Evolutionary conservation across 2,797 vertebrate species (phyloP).

Genomic region (Pyrocephalus nanus): DNA sequence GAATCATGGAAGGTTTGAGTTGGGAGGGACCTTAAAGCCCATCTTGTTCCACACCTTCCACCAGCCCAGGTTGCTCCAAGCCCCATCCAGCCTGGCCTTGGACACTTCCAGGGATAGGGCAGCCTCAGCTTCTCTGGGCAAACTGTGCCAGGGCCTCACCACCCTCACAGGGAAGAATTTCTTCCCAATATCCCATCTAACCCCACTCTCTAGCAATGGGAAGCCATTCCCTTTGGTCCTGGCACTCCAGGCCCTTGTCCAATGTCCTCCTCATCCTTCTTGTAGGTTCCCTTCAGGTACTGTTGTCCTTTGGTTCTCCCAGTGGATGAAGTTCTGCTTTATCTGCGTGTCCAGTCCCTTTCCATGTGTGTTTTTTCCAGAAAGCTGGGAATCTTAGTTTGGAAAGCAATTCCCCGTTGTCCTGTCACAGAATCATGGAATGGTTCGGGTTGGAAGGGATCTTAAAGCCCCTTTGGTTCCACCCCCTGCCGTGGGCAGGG

Average conservation of each 20-base stretch:
- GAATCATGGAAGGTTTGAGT: background rate
- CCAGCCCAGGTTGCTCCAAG: background rate
- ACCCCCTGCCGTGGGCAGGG: background rate
- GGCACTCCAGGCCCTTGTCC: background rate
- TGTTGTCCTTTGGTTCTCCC: background rate
- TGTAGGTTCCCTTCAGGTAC: background rate
- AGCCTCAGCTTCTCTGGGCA: background rate
- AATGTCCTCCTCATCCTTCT: background rate
- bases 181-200: background rate
- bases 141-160: background rate
- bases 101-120: background rate
- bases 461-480: background rate
- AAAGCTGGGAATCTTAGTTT: background rate
- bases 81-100: background rate
- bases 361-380: background rate
- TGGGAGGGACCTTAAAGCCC: fast-evolving
- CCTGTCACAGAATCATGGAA: background rate
- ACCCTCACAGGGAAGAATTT: background rate
- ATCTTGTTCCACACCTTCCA: background rate
- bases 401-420: background rate
- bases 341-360: background rate
- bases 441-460: background rate
- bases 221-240: background rate
- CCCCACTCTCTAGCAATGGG: background rate
- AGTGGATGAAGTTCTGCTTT: background rate